phyloP scores from a whole-genome alignment of 2,113 vertebrate genomes.

The Bungarus multicinctus region DNA sequence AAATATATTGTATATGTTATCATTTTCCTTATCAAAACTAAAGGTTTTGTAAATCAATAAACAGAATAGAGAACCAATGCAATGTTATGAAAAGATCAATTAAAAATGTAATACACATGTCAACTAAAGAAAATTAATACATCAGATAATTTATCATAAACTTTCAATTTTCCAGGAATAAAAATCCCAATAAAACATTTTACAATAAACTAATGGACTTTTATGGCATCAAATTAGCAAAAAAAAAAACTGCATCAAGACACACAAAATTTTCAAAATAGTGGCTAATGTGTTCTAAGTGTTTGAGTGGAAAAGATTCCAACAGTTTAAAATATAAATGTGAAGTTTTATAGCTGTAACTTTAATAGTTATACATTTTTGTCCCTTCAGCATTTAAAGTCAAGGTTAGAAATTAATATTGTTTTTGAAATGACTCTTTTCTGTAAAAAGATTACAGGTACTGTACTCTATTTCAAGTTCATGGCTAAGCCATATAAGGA shows the following conservation, averaged over 20 bases:
- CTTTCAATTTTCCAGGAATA: slow-evolving; percentile 18
- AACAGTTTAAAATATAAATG: slow-evolving; percentile 45
- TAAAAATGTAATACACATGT: neutral
- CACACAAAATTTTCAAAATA: slow-evolving; percentile 41
- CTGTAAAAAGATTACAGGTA: slow-evolving; percentile 57
- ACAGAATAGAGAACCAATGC: neutral
- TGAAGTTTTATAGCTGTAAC: neutral
- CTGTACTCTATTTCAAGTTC: slow-evolving; percentile 64
- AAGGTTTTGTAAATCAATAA: neutral
- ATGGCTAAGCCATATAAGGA: slow-evolving; percentile 71
- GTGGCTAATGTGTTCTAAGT: slow-evolving; percentile 23
- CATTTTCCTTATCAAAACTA: neutral
- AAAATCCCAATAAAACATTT: slow-evolving; percentile 28
- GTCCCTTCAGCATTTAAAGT: slow-evolving; percentile 39
- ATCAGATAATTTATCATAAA: neutral
- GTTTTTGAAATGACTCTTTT: slow-evolving; percentile 50
- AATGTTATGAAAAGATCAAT: neutral
- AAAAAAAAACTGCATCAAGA: slow-evolving; percentile 28
- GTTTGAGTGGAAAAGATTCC: slow-evolving; percentile 32
- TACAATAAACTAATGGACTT: slow-evolving; percentile 34
- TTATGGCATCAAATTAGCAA: slow-evolving; percentile 40
- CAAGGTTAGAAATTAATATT: slow-evolving; percentile 37
- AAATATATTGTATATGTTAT: neutral
- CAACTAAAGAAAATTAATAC: neutral
- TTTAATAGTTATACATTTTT: slow-evolving; percentile 6